Base-by-base conservation (phyloP, 1,140 invertebrate genomes). In the Drosophila watanabei region DNA sequence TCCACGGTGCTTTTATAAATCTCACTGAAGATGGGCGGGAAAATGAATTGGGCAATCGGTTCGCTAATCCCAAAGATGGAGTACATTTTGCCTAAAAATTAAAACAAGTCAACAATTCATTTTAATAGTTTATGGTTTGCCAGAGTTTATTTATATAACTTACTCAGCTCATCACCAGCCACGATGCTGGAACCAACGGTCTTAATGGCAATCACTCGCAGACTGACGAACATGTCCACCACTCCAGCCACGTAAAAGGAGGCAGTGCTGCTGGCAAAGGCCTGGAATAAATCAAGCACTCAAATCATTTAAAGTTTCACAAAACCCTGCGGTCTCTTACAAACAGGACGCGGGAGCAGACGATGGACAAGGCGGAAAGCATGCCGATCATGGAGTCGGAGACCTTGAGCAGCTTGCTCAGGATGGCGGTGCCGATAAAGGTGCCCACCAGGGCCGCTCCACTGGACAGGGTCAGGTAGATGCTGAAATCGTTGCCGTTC, bases 1-100 rank as follows among this genome's bases (percentile, higher is more conserved):
- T 93, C 88, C 0, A 93, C 80, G 0, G 92, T 92, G 35, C 48
- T 78, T 11, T 82, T 62, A 56, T 93, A 93, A 6, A 93, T 83
- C 13, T 62, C 64, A 73, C 89, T 91, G 28, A 79, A 93, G 14
- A 93, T 79, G 20, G 91, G 82, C 24, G 92, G 86, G 59, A 93
- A 93, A 9, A 93, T 91, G 20, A 93, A 92, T 20, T 85, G 80
- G 8, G 73, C 89, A 46, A 93, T 82, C 5, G 91, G 89, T 49
- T 93, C 92, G 33, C 88, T 89, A 8, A 93, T 92, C 6, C 92
- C 92, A 35, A 93, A 92, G 10, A 93, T 82, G 1, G 92, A 91
- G 66, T 92, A 93, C 86, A 93, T 92, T 82, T 93, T 92, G 35
- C 93, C 93, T 93, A n/a, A 13, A 13, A 73, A 68, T 18, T 11